Conservation (phyloP, 2,113 vertebrate genomes). For the Rousettus leschenaultii region DNA sequence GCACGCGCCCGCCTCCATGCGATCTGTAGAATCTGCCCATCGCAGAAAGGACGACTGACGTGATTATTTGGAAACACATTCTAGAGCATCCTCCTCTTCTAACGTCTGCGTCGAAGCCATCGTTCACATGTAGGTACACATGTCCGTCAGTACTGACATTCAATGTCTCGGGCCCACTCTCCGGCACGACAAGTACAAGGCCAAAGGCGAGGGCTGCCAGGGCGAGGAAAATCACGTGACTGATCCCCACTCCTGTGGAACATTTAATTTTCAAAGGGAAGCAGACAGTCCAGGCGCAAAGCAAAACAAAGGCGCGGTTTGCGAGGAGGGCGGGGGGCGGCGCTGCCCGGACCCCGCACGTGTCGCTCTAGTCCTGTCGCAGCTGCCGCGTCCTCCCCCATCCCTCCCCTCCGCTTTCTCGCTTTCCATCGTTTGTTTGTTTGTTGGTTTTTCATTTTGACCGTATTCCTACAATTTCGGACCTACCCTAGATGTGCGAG, state of each 20-base stretch:
- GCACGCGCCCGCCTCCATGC: not conserved
- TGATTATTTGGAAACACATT: not conserved
- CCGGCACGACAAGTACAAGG: fast-evolving
- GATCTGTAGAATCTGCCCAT: not conserved
- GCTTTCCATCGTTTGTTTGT: not conserved
- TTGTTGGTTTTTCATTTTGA: not conserved
- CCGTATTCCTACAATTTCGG: not conserved
- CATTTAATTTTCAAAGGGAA: not conserved
- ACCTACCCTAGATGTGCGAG: not conserved
- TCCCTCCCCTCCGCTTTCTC: not conserved
- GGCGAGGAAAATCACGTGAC: fast-evolving
- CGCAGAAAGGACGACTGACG: no score
- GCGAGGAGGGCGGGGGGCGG: not conserved
- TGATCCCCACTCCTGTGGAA: no score
- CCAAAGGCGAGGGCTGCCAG: fast-evolving
- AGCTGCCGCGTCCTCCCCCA: fast-evolving
- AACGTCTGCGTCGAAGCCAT: not conserved
- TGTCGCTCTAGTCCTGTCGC: not conserved
- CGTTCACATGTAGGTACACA: fast-evolving
- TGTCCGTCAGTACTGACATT: no score
- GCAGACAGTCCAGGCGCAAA: not conserved
- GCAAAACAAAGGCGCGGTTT: not conserved
- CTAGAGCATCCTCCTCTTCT: not conserved
- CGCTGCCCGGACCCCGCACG: not conserved
- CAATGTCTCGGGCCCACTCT: fast-evolving